Base-by-base conservation (phyloP, 2,888 invertebrate species). In the Alentia gelatinosa region DNA sequence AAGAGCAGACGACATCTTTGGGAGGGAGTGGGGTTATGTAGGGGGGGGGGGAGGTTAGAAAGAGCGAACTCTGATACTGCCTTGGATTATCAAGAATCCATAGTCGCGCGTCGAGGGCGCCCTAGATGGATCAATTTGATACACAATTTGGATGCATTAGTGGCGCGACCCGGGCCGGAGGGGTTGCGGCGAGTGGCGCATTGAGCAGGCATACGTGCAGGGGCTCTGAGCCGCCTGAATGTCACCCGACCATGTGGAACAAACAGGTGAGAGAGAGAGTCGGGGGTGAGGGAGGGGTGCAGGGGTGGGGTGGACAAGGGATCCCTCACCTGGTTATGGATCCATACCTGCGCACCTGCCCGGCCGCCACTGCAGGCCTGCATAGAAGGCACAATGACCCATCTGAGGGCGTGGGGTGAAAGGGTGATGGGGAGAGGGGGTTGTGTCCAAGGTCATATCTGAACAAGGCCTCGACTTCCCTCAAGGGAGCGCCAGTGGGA, bases 141-240 rank as follows among this genome's bases (percentile, higher is more conserved):
- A 68, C 68, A 68, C 68, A 68, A 68, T 68, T 68, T 68, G 68
- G 68, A 68, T 30, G 68, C 68, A 68, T 68, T 68, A 68, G 68
- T 68, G 68, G 30, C 68, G 26, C 68, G 68, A 30, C 26, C 68
- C 68, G 26, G 26, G 68, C 33, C 63, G 68, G 68, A 68, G 33
- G 33, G 68, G 68, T 68, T 68, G 63, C n/a, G 63, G 68, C 68
- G 68, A n/a, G 30, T 68, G 30, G 5, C 30, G 68, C n/a, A n/a
- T n/a, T n/a, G n/a, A n/a, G n/a, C n/a, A 15, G 3, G 30, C 68
- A 68, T 68, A 30, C 68, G 68, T 30, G 30, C 30, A 30, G 12
- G 26, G 68, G 68, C 47, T n/a, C n/a, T n/a, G n/a, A n/a, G n/a
- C 9, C 26, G 68, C 30, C 68, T 30, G 68, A 30, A 68, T 68